phyloP scores from a whole-genome alignment of 1,140 invertebrate genomes.

The Drosophila ambigua region DNA sequence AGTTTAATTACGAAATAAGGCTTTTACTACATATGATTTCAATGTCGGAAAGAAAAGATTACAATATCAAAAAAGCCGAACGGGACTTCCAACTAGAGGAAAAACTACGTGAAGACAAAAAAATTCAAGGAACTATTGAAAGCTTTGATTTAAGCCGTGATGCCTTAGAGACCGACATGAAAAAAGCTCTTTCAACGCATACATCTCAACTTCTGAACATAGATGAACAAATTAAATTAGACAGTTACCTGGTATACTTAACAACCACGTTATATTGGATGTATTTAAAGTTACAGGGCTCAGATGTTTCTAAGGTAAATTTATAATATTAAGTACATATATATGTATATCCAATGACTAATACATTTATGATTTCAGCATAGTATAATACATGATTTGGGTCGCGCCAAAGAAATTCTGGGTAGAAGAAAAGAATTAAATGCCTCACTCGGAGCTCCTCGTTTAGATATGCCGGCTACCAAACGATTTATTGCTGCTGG shows the following conservation, averaged over 20 bases:
- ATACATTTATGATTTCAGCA: constrained; percentile 22
- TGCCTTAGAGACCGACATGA: constrained; percentile 41
- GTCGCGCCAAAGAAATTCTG: constrained; percentile 51
- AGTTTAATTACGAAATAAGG: too few species aligned
- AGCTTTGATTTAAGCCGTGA: constrained; percentile 40
- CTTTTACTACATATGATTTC: too few species aligned
- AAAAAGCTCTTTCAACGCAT: constrained; percentile 14
- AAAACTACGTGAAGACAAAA: constrained; percentile 1
- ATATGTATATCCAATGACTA: background rate
- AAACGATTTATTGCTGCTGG: constrained; percentile 60
- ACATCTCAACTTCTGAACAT: background rate
- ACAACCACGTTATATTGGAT: constrained; percentile 65
- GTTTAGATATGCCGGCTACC: constrained; percentile 47
- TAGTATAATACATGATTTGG: constrained; percentile 49
- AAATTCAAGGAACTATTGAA: constrained; percentile 23
- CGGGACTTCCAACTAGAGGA: background rate
- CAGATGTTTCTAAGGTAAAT: constrained; percentile 48
- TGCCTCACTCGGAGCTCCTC: constrained; percentile 30
- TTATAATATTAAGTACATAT: background rate
- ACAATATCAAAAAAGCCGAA: background rate
- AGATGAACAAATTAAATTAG: constrained; percentile 59
- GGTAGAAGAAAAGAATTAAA: constrained; percentile 57
- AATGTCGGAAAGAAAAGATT: constrained; percentile 7
- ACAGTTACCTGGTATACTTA: constrained; percentile 50
- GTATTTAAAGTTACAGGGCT: constrained; percentile 50